These are phyloP conservation scores for Cynoglossus semilaevis DNA, from an alignment of 2,113 vertebrate species.

Conservation along the genomic window DNA sequence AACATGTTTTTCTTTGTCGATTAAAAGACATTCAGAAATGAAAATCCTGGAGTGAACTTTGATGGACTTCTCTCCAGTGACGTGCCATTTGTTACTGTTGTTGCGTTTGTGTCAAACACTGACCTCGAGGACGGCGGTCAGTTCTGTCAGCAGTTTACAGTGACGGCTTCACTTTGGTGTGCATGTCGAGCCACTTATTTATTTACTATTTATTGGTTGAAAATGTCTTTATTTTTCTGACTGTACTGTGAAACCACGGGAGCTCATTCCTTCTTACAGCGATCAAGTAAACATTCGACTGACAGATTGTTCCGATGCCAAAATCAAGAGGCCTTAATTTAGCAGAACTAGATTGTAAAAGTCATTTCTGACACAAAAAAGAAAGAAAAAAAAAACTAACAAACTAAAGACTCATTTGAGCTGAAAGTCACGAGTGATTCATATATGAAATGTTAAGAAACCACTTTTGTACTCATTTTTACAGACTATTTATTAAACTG, in stretches of 20 bases:
- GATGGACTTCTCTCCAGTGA: constrained; percentile 41
- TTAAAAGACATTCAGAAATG: neutral
- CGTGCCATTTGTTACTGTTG: constrained; percentile 52
- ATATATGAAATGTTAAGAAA: constrained; percentile 76
- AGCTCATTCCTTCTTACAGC: constrained; percentile 66
- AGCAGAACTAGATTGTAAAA: constrained; percentile 80
- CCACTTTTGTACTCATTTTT: constrained; percentile 80
- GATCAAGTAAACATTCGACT: constrained; percentile 71
- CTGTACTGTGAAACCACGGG: constrained; percentile 75
- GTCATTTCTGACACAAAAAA: constrained; percentile 57
- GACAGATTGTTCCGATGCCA: constrained; percentile 80
- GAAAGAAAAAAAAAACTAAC: constrained; percentile 26
- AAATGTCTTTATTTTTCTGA: constrained; percentile 49
- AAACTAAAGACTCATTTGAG: constrained; percentile 70
- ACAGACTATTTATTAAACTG: constrained; percentile 85
- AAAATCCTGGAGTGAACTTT: constrained; percentile 9
- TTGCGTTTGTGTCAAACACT: constrained; percentile 48
- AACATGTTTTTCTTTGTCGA: neutral
- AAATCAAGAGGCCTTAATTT: constrained; percentile 84
- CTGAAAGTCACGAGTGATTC: constrained; percentile 72
- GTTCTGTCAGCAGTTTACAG: constrained; percentile 34
- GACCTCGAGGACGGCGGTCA: constrained; percentile 38
- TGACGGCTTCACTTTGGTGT: constrained; percentile 38
- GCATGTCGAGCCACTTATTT: constrained; percentile 70
- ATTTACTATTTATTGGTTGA: constrained; percentile 56